A percentile compares a stretch with the other conserved stretches of the same genome.
Evolutionary conservation across 2,888 invertebrate species (phyloP).

Genomic region (Acronicta aceris): DNA sequence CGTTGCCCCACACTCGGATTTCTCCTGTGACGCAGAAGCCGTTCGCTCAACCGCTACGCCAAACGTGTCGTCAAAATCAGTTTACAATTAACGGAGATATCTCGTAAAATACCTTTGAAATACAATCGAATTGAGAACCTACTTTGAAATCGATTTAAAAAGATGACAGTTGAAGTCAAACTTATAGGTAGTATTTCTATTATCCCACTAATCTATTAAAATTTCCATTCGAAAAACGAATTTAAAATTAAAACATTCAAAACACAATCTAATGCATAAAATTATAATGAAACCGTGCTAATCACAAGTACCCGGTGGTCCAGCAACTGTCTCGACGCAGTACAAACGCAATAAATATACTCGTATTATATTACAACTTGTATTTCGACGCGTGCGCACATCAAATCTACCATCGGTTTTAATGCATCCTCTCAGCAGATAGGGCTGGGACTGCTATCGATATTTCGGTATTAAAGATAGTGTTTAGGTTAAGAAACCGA

Average conservation of each 20-base stretch:
- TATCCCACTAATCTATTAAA: no score
- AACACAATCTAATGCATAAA: conserved; percentile 12
- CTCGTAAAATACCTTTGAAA: no score
- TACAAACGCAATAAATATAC: conserved; percentile 67
- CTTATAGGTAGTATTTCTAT: no score
- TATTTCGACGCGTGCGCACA: conserved; percentile 83
- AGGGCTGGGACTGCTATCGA: conserved; percentile 58
- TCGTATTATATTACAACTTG: conserved; percentile 81
- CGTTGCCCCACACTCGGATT: no score
- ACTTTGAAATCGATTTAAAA: no score
- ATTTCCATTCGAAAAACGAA: not conserved
- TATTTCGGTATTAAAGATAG: conserved; percentile 7
- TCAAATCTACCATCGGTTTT: conserved; percentile 77
- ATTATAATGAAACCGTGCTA: conserved; percentile 35
- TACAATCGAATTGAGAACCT: no score
- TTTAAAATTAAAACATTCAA: conserved; percentile 9
- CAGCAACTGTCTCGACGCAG: conserved; percentile 43
- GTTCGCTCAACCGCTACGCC: no score
- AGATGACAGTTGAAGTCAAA: no score
- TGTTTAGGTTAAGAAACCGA: no score
- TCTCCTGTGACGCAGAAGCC: no score
- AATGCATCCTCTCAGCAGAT: conserved; percentile 66
- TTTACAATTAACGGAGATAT: no score
- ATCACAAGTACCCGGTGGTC: conserved; percentile 54
- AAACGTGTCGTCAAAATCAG: no score